Evolutionary conservation across 2,888 invertebrate species (phyloP).

Genomic region (Loripinus fragilis): DNA sequence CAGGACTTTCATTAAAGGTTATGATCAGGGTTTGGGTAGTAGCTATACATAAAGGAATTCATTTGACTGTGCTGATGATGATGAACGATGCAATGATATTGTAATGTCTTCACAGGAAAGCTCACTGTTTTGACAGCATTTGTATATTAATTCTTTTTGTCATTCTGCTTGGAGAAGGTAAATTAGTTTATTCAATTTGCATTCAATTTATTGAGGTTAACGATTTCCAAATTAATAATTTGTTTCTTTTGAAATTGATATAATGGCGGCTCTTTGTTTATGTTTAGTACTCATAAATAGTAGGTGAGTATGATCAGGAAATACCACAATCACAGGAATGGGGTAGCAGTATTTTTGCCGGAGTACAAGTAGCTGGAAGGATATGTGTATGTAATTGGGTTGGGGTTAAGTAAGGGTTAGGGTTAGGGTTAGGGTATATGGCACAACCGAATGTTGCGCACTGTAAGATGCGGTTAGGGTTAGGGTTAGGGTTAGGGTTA

Average conservation of each 20-base stretch:
- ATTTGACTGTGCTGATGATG: conserved; percentile 41
- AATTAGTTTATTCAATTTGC: no score
- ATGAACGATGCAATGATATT: conserved; percentile 48
- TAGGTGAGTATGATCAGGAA: no score
- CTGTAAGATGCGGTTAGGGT: conserved; percentile 55
- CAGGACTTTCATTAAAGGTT: conserved; percentile 33
- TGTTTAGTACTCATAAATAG: conserved; percentile 42
- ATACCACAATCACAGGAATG: no score
- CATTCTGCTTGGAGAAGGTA: no score
- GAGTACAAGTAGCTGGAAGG: conserved; percentile 54
- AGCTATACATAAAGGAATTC: conserved; percentile 52
- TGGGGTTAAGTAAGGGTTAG: no score
- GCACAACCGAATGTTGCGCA: no score
- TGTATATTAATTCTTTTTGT: no score
- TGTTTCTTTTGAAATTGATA: no score
- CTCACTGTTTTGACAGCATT: conserved; percentile 43
- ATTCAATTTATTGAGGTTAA: no score
- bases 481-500: conserved; percentile 45
- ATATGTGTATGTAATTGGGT: no score
- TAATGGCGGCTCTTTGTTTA: conserved; percentile 39
- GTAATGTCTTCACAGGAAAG: conserved; percentile 54
- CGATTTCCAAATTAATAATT: no score
- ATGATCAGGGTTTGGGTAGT: conserved; percentile 36
- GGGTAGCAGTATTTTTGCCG: conserved; percentile 43
- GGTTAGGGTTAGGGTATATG: no score